Conservation (phyloP, 2,797 vertebrate genomes). For the Ispidina lecontei region DNA sequence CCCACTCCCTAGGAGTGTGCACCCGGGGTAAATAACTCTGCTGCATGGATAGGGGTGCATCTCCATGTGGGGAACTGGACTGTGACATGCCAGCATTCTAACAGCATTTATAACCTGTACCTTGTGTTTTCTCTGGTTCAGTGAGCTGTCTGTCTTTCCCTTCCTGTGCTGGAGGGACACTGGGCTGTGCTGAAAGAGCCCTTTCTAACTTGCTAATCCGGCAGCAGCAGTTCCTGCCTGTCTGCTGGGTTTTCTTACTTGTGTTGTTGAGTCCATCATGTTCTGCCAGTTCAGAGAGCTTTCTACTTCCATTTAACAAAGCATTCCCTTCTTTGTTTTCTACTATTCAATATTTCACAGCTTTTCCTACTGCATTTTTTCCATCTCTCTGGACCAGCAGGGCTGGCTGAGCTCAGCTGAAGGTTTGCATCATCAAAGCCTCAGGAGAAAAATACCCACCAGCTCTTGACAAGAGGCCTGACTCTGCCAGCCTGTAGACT, state of each 20-base stretch:
- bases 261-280: background rate
- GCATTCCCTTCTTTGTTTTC: background rate
- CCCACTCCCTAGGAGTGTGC: background rate
- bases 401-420: background rate
- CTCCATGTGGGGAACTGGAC: background rate
- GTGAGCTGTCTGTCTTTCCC: background rate
- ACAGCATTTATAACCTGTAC: background rate
- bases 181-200: background rate
- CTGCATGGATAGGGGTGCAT: accelerated
- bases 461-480: background rate
- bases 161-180: background rate
- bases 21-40: background rate
- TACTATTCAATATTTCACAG: background rate
- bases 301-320: background rate
- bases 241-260: background rate
- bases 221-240: background rate
- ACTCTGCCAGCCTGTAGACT: background rate
- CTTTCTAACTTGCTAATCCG: background rate
- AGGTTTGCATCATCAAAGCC: background rate
- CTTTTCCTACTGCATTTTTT: background rate
- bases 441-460: background rate
- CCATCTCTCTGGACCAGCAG: background rate
- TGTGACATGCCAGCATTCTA: background rate
- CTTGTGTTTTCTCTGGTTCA: background rate
- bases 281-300: background rate